Percentiles rank a stretch among this genome's conserved stretches.
Conservation (phyloP, 2,113 vertebrate species). For the Loxodonta africana region DNA sequence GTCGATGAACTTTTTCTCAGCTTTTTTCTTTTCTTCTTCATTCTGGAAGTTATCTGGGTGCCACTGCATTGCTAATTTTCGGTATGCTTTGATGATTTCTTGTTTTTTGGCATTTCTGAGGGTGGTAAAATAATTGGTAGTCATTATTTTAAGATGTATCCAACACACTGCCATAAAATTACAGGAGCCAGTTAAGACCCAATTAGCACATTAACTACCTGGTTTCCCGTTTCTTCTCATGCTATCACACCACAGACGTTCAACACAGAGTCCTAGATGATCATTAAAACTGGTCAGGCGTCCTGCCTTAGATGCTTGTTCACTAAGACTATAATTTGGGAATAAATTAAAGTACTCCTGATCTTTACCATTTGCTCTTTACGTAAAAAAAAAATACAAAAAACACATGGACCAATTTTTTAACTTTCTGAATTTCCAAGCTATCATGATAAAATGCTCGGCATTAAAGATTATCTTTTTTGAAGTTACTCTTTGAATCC, state of each 20-base stretch:
- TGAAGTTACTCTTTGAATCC: background rate
- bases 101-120: constrained; percentile 97
- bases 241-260: fast-evolving
- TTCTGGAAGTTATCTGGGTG: constrained; percentile 99
- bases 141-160: background rate
- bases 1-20: constrained; percentile 99
- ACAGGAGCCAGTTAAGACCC: background rate
- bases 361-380: background rate
- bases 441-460: background rate
- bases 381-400: background rate
- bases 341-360: background rate
- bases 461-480: background rate
- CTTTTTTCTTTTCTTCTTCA: constrained; percentile 96
- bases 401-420: background rate
- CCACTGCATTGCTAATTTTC: constrained; percentile 98
- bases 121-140: constrained; percentile 8
- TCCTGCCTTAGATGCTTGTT: background rate
- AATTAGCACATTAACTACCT: background rate
- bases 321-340: background rate
- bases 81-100: constrained; percentile 98
- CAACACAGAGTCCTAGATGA: background rate
- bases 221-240: background rate
- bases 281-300: background rate
- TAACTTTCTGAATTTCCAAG: background rate
- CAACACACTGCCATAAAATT: background rate